Evolutionary conservation across 2,888 invertebrate species (phyloP), one percentile per base, ranked within the genome.

Genomic region (Diarsia brunnea): DNA sequence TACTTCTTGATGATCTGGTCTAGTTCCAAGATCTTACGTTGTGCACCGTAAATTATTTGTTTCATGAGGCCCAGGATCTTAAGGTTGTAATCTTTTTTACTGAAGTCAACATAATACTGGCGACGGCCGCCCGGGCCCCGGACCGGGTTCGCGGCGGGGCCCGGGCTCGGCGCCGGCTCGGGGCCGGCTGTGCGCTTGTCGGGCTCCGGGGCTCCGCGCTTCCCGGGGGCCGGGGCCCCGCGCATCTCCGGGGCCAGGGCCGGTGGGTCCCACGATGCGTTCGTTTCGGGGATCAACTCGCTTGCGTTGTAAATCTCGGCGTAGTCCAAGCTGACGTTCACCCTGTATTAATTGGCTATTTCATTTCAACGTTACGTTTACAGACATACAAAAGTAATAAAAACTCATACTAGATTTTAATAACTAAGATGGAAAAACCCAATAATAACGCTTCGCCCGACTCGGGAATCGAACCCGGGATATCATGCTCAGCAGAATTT

Each of bases 41-140:
- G 92, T 0, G 89, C 73, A 12, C 64, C 61, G 79, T 93, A 93
- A 14, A 92, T 69, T 4, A 83, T 53, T 69, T 92, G 92, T 61
- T 72, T 86, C 90, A 92, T 91, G 69, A 92, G 27, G 0, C 89
- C 87, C n/a, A 90, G 0, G 4, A 85, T 8, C n/a, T 88, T 84
- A 0, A 10, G 0, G 47, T 65, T 49, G 49, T 55, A 0, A 0
- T 65, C 4, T 0, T 0, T 0, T 38, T 27, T 2, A 1, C 10
- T 24, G 10, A 21, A 65, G 60, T 68, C 31, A 0, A 0, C 0
- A 12, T 4, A 14, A 0, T 0, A 0, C 8, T 3, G 16, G 4
- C 67, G 63, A 16, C 69, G 47, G 21, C 61, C 55, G 38, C 31
- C 27, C 16, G 16, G n/a, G 4, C 12, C n/a, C 7, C 14, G 21